Evolutionary conservation across 2,888 invertebrate species (phyloP).

Genomic region (Blastobasis lacticolella): DNA sequence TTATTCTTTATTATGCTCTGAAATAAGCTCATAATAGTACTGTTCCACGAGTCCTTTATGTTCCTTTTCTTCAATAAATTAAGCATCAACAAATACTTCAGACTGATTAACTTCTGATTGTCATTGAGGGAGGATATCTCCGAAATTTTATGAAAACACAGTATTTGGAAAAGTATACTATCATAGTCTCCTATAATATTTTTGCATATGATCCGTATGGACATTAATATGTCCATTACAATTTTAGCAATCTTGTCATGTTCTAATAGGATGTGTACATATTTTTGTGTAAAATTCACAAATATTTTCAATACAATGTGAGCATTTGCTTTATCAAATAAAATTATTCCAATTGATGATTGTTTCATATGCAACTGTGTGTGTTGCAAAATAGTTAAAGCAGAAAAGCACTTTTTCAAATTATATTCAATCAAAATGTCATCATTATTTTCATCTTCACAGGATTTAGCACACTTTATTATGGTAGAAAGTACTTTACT

Average conservation of each 20-base stretch:
- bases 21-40: slow-evolving; percentile 24
- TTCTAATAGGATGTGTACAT: slow-evolving; percentile 26
- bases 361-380: too few relatives aligned
- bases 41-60: slow-evolving; percentile 33
- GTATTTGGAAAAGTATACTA: slow-evolving; percentile 29
- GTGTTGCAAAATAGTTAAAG: slow-evolving; percentile 35
- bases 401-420: slow-evolving; percentile 36
- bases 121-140: slow-evolving; percentile 30
- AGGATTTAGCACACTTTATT: slow-evolving; percentile 33
- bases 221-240: slow-evolving; percentile 35
- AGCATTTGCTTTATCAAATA: slow-evolving; percentile 23
- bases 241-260: slow-evolving; percentile 22
- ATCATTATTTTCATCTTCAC: slow-evolving; percentile 35
- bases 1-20: slow-evolving; percentile 32
- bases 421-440: slow-evolving; percentile 36
- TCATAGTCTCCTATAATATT: slow-evolving; percentile 26
- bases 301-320: slow-evolving; percentile 29
- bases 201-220: slow-evolving; percentile 26
- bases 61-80: slow-evolving; percentile 29
- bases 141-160: slow-evolving; percentile 33
- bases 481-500: slow-evolving; percentile 31
- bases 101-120: slow-evolving; percentile 24
- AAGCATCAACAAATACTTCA: slow-evolving; percentile 37
- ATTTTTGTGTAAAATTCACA: slow-evolving; percentile 28
- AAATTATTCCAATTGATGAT: not conserved